A percentile compares a stretch with the other conserved stretches of the same genome.
These are phyloP conservation scores for Desmophyllum pertusum DNA, from an alignment of 92 coral and sea anemone species.

Conservation along the genomic window DNA sequence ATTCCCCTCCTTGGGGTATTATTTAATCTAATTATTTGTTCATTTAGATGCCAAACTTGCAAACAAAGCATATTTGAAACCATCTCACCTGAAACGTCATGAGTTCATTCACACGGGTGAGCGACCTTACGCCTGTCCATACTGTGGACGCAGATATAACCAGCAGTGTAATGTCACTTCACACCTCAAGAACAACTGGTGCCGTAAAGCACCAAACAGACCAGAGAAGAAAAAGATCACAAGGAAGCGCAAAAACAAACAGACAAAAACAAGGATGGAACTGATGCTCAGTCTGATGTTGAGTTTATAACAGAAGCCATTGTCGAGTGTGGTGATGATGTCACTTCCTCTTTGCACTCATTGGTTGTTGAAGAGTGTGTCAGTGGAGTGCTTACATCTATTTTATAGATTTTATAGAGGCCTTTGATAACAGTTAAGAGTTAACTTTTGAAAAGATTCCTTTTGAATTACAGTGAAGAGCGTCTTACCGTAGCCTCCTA, in stretches of 20 bases:
- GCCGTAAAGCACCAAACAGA: constrained; percentile 10
- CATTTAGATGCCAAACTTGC: constrained; percentile 2
- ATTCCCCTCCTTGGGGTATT: background rate
- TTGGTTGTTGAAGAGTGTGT: background rate
- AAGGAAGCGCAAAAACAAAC: background rate
- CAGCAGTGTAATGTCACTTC: background rate
- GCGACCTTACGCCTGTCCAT: background rate
- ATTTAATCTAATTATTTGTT: background rate
- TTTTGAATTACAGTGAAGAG: no score
- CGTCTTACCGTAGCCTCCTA: no score
- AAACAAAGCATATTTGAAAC: background rate
- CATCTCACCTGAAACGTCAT: background rate
- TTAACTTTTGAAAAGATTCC: background rate
- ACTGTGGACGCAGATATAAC: constrained; percentile 7
- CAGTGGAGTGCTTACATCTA: background rate
- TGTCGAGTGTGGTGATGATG: background rate
- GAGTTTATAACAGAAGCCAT: background rate
- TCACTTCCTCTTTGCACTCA: background rate
- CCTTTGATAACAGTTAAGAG: no score
- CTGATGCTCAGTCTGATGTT: background rate
- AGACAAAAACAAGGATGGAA: background rate
- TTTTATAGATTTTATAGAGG: background rate
- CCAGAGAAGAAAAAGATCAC: background rate
- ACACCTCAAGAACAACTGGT: background rate
- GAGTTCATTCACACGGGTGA: constrained; percentile 9